Percentiles rank a stretch among this genome's conserved stretches.
Evolutionary conservation across 23 tunicate genomes (phyloP).

Genomic region (Clavelina lepadiformis): DNA sequence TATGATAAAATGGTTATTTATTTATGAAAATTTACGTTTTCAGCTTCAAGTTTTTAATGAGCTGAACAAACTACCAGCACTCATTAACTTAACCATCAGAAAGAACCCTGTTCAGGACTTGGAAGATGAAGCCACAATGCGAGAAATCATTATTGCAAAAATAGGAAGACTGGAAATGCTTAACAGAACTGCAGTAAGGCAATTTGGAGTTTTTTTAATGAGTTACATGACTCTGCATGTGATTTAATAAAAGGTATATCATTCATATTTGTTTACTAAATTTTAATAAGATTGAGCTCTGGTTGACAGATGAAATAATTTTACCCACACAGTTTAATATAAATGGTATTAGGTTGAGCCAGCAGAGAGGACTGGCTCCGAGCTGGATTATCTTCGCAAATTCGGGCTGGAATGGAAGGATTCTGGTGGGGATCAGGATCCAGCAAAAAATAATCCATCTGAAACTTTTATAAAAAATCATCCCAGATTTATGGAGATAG

Average conservation of each 20-base stretch:
- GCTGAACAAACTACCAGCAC: constrained; percentile 43
- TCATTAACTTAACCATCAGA: constrained; percentile 26
- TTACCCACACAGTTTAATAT: too few relatives aligned
- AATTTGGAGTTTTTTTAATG: neutral
- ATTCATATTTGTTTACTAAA: too few relatives aligned
- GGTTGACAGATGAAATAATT: neutral
- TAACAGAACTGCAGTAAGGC: constrained; percentile 16
- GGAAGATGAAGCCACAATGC: constrained; percentile 34
- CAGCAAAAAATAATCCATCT: constrained; percentile 59
- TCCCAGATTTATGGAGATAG: constrained; percentile 76
- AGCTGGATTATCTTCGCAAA: constrained; percentile 64
- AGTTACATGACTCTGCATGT: neutral
- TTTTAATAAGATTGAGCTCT: neutral
- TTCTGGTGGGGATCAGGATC: constrained; percentile 86
- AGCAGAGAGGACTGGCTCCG: constrained; percentile 43
- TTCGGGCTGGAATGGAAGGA: constrained; percentile 67
- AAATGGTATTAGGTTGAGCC: constrained; percentile 24
- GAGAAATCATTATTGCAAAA: constrained; percentile 74
- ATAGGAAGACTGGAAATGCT: constrained; percentile 35
- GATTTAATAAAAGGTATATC: neutral
- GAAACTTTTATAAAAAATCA: constrained; percentile 43
- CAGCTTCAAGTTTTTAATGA: constrained; percentile 56
- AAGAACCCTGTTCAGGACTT: constrained; percentile 27
- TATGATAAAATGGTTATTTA: neutral
- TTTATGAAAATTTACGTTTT: neutral